Base-by-base conservation (phyloP, 1,140 invertebrate species). In the Acromyrmex heyeri region DNA sequence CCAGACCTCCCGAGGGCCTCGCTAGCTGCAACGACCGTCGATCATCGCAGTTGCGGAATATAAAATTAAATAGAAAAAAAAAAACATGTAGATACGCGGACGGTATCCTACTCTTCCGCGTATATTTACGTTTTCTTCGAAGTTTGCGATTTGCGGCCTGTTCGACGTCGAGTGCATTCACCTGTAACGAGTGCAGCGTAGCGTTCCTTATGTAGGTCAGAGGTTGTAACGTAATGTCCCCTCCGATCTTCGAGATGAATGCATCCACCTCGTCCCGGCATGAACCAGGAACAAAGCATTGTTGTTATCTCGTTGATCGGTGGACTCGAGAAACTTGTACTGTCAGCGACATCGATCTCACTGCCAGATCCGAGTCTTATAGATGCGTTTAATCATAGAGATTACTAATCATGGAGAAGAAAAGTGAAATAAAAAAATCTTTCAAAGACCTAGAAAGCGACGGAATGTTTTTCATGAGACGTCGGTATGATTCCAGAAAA, bases 161-260 rank as follows among this genome's bases (percentile, higher is more conserved):
- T 61, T 48, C 44, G 21, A 81, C 48, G 55, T 21, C 77, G 86
- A 53, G 87, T 88, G 88, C 88, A 70, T 89, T 89, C 88, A 88
- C 88, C 87, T 89, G 88, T 85, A 89, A 88, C 87, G 87, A 88
- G 87, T 88, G 81, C 87, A 78, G 86, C 55, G 87, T 85, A 50
- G 87, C 81, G 70, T 88, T 89, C 87, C 85, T 89, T 85, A 89
- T 89, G 79, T 89, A 70, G 87, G 86, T 89, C 87, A 69, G 87
- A 89, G 87, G 87, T 89, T 89, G 88, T 87, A 72, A 59, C 24
- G 82, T 85, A 75, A 86, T 38, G 70, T 75, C 79, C 24, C 64
- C 44, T 30, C 48, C 44, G 76, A 65, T 70, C 78, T 70, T 44
- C 16, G 34, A 70, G 65, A 57, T 57, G 50, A 70, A 57, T 27